Evolutionary conservation across 2,888 invertebrate genomes (phyloP).

Genomic region (Scaptomyza reducta): DNA sequence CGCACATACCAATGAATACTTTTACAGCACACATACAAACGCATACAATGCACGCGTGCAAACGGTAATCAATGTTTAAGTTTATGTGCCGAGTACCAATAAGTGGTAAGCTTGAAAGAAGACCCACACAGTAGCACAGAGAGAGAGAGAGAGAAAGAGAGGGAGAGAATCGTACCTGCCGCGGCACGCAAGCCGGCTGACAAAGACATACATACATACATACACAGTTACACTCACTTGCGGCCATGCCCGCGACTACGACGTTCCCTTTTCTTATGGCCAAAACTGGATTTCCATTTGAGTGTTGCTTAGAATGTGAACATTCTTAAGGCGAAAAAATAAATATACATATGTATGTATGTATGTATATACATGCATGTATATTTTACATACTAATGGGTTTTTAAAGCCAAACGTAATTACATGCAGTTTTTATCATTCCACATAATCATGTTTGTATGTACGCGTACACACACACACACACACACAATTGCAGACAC

Average conservation of each 20-base stretch:
- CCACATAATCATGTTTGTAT: constrained; percentile 11
- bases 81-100: constrained; percentile 62
- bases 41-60: constrained; percentile 62
- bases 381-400: constrained; percentile 70
- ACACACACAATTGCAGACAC: constrained; percentile 14
- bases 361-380: not conserved
- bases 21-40: constrained; percentile 13
- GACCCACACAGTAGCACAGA: constrained; percentile 60
- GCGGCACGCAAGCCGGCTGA: constrained; percentile 55
- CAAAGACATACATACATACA: constrained; percentile 21
- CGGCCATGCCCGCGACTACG: constrained; percentile 7
- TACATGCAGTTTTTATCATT: constrained; percentile 77
- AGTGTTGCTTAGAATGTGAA: constrained; percentile 71
- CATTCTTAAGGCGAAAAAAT: constrained; percentile 44
- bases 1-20: constrained; percentile 52
- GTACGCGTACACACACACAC: constrained; percentile 2
- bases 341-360: constrained; percentile 3
- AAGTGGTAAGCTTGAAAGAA: constrained; percentile 61
- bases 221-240: constrained; percentile 4
- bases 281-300: constrained; percentile 74
- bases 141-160: constrained; percentile 11
- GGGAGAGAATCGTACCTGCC: constrained; percentile 35
- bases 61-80: constrained; percentile 73
- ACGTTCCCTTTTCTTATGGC: constrained; percentile 55
- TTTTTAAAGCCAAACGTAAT: constrained; percentile 69